Percentiles rank a stretch among this genome's conserved stretches.
Evolutionary conservation across 2,797 vertebrate species (phyloP).

Genomic region (Heteromormyrus szaboi): DNA sequence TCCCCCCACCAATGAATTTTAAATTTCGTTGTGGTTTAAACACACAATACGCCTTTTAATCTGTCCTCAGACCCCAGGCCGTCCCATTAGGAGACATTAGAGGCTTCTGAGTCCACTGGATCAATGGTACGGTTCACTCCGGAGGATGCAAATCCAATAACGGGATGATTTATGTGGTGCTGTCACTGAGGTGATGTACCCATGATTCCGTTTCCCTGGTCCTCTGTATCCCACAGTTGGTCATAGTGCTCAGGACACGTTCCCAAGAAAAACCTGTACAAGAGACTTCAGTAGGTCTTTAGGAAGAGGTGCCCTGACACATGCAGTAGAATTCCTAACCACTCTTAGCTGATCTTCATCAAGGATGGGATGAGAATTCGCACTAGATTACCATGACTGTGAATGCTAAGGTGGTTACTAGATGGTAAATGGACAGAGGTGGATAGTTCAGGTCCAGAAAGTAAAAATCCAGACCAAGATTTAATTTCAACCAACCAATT

Average conservation of each 20-base stretch:
- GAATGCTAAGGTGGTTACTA: background rate
- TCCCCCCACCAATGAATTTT: background rate
- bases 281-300: background rate
- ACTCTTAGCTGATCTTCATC: background rate
- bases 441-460: background rate
- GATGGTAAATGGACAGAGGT: background rate
- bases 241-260: background rate
- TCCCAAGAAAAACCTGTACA: background rate
- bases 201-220: background rate
- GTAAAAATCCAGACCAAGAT: background rate
- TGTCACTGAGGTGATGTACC: background rate
- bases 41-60: background rate
- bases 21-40: background rate
- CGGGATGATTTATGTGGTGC: background rate
- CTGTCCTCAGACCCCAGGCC: background rate
- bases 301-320: background rate
- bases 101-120: background rate
- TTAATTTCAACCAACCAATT: background rate
- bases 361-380: background rate
- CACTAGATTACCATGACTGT: background rate
- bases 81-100: background rate
- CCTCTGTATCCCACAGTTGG: background rate
- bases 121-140: background rate
- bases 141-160: constrained; percentile 8
- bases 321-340: background rate